Base-by-base conservation (phyloP, 2,888 invertebrate species). In the Notodonta dromedarius region DNA sequence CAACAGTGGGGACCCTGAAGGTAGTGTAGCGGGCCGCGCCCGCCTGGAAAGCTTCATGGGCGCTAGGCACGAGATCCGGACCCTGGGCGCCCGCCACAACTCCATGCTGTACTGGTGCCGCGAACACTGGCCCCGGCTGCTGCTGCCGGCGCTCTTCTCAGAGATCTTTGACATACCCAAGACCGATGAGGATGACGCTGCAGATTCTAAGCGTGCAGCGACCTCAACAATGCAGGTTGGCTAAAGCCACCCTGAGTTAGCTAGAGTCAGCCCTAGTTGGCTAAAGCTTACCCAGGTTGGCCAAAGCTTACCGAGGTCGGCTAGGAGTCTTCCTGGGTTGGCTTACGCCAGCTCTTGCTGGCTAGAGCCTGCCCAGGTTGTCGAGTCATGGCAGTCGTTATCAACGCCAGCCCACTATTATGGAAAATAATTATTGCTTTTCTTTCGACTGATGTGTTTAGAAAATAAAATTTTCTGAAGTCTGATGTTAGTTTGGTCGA, bases 151-250 rank as follows among this genome's bases (percentile, higher is more conserved):
- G 4, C 95, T 99, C 60, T 99, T 98, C 91, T 97, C 98, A 46
- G 99, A 99, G 92, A 98, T 99, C 78, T 99, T 98, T 92, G 99
- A 99, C 95, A 98, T 99, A 90, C 98, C 98, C 73, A 97, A 88
- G 69, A 60, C 63, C 5, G 87, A 86, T 4, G 90, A 87, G 12
- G 84, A 84, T 0, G 79, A 80, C 1, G 58, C 67, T 3, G 56
- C 70, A 2, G 76, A 77, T 7, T 62, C 71, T 0, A 77, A 74
- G n/a, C 53, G 32, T 35, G 39, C 39, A 12, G n/a, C n/a, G n/a
- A 35, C 64, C 32, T 58, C 71, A 11, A 54, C 71, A 35, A 11
- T 4, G 5, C 5, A 46, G n/a, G 6, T 46, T n/a, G 46, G n/a
- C 46, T 46, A 46, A 5, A 44, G 12, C 11, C 44, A 5, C 11